Base-by-base conservation (phyloP, 2,888 invertebrate genomes). In the Cephus runcator region DNA sequence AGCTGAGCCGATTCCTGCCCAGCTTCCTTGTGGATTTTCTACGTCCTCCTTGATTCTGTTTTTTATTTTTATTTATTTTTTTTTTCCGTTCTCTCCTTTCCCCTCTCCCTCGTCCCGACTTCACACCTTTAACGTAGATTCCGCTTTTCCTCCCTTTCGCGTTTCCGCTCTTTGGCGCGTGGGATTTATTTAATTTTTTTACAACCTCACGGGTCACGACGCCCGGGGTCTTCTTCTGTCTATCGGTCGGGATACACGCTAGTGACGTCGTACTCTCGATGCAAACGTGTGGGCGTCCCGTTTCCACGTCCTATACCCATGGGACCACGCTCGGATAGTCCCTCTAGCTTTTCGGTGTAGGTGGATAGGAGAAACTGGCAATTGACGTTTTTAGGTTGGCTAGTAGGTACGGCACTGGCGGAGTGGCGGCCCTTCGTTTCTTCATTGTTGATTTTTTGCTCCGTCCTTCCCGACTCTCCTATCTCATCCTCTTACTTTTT, bases 351-450 rank as follows among this genome's bases (percentile, higher is more conserved):
- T 56, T 56, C 9, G 56, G 23, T 23, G 74, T 36, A 30, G 31
- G 34, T 36, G 74, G 33, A 74, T 36, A 74, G 74, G 23, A 34
- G 34, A 30, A 79, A 79, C 79, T 77, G 75, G 82, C 81, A 84
- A 84, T 84, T 85, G 85, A 85, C 85, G 85, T 85, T 85, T 85
- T 85, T 80, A 84, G 85, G 84, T 83, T 81, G 85, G 84, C 82
- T 85, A 84, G 84, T 84, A 79, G 81, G 77, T 81, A 79, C 79
- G 79, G 81, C 80, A 79, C 78, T 77, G 80, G 68, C 78, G 78
- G 81, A 79, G 82, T 79, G 79, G 77, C 78, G 83, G 81, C 85
- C 83, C 82, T 84, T 83, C 85, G 83, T 84, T 56, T 84, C 83
- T 84, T 85, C 83, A 85, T 84, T 83, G 81, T 81, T 76, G 81